Percentiles rank a stretch among this genome's conserved stretches.
Evolutionary conservation across 2,888 invertebrate species (phyloP).

Genomic region (Stenichneumon culpator): DNA sequence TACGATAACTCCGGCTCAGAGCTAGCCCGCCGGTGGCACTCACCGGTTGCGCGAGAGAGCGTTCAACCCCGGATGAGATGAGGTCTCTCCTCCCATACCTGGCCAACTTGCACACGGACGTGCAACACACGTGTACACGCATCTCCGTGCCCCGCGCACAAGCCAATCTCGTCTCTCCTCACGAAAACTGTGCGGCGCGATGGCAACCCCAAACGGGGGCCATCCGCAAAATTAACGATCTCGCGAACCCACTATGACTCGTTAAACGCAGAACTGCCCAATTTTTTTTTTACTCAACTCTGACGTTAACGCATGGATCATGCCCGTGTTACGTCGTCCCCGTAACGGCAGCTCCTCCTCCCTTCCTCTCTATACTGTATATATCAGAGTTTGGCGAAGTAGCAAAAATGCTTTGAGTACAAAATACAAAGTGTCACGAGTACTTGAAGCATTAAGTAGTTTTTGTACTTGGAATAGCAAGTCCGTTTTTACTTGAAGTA

Average conservation of each 20-base stretch:
- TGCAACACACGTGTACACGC: background rate
- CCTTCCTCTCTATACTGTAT: background rate
- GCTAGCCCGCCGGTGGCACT: constrained; percentile 68
- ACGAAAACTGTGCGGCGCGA: constrained; percentile 13
- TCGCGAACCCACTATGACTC: constrained; percentile 76
- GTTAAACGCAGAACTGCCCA: constrained; percentile 76
- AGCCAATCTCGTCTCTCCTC: constrained; percentile 27
- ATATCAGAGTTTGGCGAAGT: background rate
- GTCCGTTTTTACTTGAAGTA: too few relatives aligned
- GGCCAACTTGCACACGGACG: background rate
- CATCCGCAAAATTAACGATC: constrained; percentile 79
- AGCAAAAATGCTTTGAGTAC: too few relatives aligned
- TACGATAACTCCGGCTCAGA: constrained; percentile 79
- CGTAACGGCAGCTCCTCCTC: background rate
- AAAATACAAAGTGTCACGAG: too few relatives aligned
- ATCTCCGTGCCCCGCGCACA: constrained; percentile 20
- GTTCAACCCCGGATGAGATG: constrained; percentile 13
- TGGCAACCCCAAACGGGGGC: constrained; percentile 62
- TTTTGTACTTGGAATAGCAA: too few relatives aligned
- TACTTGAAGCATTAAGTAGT: too few relatives aligned
- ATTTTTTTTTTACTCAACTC: constrained; percentile 67
- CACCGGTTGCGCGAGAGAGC: constrained; percentile 51
- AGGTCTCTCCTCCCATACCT: constrained; percentile 16
- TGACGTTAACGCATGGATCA: constrained; percentile 59
- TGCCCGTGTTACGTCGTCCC: constrained; percentile 44